Base-by-base conservation (phyloP, 1,140 invertebrate species). In the Euschistus heros region DNA sequence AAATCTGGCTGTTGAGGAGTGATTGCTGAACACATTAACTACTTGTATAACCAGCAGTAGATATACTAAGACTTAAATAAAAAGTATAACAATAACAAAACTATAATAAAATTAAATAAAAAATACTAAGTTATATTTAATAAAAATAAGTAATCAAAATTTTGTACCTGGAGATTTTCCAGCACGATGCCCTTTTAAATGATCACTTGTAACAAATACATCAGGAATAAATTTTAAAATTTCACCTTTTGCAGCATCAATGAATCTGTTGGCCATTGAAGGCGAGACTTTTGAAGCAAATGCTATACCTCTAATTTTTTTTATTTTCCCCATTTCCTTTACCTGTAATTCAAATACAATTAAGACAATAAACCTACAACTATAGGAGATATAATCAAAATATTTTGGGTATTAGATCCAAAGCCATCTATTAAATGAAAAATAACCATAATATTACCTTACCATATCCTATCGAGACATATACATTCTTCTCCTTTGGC, bases 141-240 rank as follows among this genome's bases (percentile, higher is more conserved):
- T 37, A 10, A 10, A 37, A n/a, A 60, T 37, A 33, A 63, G 59
- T 59, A 57, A 18, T 33, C 42, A 42, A 61, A 17, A 61, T 37
- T 42, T 14, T 15, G 5, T 70, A 78, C 78, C 86, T 18, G 88
- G 87, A 73, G 86, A 94, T 81, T 90, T 91, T 67, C 95, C 94
- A 55, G 89, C 86, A 68, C 85, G 81, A 64, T 83, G 81, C 26
- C 94, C 92, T 74, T 88, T 87, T 72, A 86, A 83, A 75, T 94
- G 91, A 80, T 98, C 96, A 18, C 91, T 90, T 72, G 89, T 87
- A 68, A 98, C 92, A 73, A 95, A 98, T 63, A 99, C 86, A 79
- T 99, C 96, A 13, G 94, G 89, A 33, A 99, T 73, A 75, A 92
- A 98, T 55, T 95, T 89, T 2, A 95, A 80, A 71, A 98, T 82